Conservation (phyloP, 2,888 invertebrate genomes). For the Acrobeloides nanus region DNA sequence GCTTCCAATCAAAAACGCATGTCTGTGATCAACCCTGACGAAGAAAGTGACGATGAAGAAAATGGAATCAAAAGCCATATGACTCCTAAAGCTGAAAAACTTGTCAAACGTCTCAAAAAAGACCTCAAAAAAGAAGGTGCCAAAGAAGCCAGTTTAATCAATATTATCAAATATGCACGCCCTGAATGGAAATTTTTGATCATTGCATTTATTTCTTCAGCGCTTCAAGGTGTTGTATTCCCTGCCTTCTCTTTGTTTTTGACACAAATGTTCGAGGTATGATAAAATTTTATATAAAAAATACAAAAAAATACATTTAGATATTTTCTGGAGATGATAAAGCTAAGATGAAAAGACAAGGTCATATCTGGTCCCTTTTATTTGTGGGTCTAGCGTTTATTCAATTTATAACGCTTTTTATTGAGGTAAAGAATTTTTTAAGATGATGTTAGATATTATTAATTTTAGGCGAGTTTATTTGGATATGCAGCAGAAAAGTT, state of each 20-base stretch:
- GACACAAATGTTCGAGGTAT: conserved; percentile 37
- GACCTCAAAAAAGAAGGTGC: conserved; percentile 41
- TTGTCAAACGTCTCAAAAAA: conserved; percentile 17
- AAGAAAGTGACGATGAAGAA: too few relatives aligned
- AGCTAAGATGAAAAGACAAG: conserved; percentile 52
- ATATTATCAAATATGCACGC: conserved; percentile 54
- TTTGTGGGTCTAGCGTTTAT: conserved; percentile 54
- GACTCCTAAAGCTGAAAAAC: too few relatives aligned
- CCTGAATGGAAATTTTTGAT: conserved; percentile 55
- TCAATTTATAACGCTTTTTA: conserved; percentile 38
- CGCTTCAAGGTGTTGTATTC: conserved; percentile 56
- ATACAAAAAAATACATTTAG: conserved; percentile 10
- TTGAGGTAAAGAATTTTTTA: conserved; percentile 37
- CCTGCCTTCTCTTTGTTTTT: conserved; percentile 58
- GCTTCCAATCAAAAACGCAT: too few relatives aligned
- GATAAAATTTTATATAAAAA: too few relatives aligned
- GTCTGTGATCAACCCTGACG: too few relatives aligned
- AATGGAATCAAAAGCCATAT: too few relatives aligned
- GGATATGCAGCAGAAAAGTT: conserved; percentile 54
- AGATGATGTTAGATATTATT: too few relatives aligned
- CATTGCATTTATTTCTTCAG: conserved; percentile 53
- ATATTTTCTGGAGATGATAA: conserved; percentile 55
- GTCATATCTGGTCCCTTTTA: conserved; percentile 57
- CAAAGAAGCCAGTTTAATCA: conserved; percentile 30
- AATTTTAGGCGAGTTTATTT: conserved; percentile 41